Conservation (phyloP, 2,888 invertebrate species). For the Sesamia inferens region DNA sequence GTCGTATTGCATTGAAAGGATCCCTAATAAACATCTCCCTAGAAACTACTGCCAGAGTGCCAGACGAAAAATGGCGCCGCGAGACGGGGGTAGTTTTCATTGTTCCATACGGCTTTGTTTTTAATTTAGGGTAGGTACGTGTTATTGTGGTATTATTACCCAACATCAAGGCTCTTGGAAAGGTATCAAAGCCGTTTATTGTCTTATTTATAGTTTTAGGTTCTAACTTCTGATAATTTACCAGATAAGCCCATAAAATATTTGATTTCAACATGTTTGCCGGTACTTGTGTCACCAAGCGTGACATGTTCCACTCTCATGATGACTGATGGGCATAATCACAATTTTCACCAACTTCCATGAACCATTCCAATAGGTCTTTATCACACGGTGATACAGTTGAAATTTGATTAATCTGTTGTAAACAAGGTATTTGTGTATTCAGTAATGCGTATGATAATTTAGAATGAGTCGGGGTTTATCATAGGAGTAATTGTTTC, state of each 20-base stretch:
- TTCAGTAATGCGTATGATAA: slow-evolving; percentile 54
- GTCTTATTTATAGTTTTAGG: slow-evolving; percentile 6
- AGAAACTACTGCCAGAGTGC: slow-evolving; percentile 17
- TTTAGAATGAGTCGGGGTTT: slow-evolving; percentile 52
- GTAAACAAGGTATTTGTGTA: slow-evolving; percentile 31
- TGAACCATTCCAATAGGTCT: slow-evolving; percentile 10
- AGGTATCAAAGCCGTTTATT: slow-evolving; percentile 6
- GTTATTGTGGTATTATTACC: slow-evolving; percentile 6
- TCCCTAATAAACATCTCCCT: slow-evolving; percentile 35
- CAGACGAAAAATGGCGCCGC: slow-evolving; percentile 45
- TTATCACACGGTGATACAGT: slow-evolving; percentile 42
- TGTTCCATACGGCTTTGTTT: slow-evolving; percentile 41
- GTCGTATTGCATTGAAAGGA: slow-evolving; percentile 27
- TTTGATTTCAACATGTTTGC: slow-evolving; percentile 53
- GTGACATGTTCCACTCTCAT: slow-evolving; percentile 50
- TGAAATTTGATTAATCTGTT: slow-evolving; percentile 33
- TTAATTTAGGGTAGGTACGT: slow-evolving; percentile 35
- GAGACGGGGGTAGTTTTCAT: slow-evolving; percentile 34
- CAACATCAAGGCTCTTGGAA: slow-evolving; percentile 7
- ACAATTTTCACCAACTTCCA: slow-evolving; percentile 31
- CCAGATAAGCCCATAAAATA: slow-evolving; percentile 39
- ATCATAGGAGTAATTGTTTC: slow-evolving; percentile 56
- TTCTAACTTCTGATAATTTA: slow-evolving; percentile 31
- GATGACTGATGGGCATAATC: slow-evolving; percentile 54
- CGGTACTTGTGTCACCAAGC: slow-evolving; percentile 53